Percentiles rank a stretch among this genome's conserved stretches.
Conservation (phyloP, 2,888 invertebrate species). For the Xestia xanthographa region DNA sequence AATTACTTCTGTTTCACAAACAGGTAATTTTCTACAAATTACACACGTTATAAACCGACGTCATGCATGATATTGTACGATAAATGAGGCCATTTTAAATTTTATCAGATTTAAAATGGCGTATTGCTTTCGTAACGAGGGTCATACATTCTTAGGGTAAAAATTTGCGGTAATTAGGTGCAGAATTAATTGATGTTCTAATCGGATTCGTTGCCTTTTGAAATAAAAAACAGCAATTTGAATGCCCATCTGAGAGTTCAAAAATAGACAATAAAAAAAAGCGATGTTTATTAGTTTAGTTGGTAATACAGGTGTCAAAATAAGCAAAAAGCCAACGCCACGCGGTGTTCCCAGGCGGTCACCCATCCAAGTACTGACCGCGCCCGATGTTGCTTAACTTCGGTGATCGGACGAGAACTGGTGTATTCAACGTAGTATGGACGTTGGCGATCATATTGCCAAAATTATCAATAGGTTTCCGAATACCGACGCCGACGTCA, state of each 20-base stretch:
- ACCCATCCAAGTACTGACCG: constrained; percentile 84
- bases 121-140: constrained; percentile 75
- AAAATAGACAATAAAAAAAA: not conserved
- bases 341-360: constrained; percentile 82
- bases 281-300: not conserved
- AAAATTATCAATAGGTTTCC: not conserved
- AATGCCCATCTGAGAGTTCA: not conserved
- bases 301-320: not conserved
- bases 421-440: constrained; percentile 11
- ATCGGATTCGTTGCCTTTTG: not conserved
- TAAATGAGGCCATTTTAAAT: constrained; percentile 70
- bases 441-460: rapidly evolving
- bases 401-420: constrained; percentile 55
- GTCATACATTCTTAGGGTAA: constrained; percentile 56
- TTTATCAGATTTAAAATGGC: constrained; percentile 75
- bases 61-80: constrained; percentile 63
- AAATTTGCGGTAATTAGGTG: constrained; percentile 26
- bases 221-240: not conserved
- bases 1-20: constrained; percentile 50
- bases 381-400: constrained; percentile 80
- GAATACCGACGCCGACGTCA: not conserved
- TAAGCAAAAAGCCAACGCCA: constrained; percentile 69
- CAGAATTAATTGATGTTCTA: constrained; percentile 19
- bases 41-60: constrained; percentile 60
- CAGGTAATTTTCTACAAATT: constrained; percentile 65